Conservation (phyloP, 2,797 vertebrate genomes). For the Mycteria americana region DNA sequence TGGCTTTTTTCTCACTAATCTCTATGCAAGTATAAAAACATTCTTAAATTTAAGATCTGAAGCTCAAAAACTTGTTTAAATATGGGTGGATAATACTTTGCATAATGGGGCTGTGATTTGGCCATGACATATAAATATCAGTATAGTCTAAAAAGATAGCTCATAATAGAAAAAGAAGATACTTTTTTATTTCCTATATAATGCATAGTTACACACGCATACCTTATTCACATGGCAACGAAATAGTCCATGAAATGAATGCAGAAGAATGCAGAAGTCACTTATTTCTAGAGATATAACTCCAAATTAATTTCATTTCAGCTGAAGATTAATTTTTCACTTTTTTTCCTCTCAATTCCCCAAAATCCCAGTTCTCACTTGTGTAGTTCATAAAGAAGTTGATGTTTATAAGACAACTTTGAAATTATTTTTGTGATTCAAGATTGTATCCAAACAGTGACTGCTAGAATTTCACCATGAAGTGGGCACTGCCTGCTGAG, state of each 20-base stretch:
- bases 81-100: not conserved
- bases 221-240: not conserved
- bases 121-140: accelerated
- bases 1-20: not conserved
- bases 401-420: not conserved
- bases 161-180: not conserved
- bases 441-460: not conserved
- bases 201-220: not conserved
- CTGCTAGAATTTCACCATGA: not conserved
- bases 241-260: not conserved
- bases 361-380: not conserved
- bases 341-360: not conserved
- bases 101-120: not conserved
- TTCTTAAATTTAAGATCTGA: not conserved
- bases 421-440: not conserved
- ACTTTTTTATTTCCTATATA: not conserved
- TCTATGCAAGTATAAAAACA: not conserved
- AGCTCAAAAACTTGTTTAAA: not conserved
- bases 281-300: not conserved
- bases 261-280: not conserved
- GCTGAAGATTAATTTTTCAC: not conserved
- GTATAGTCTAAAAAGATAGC: not conserved
- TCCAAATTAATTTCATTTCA: not conserved
- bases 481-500: not conserved
- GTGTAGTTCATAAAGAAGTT: not conserved